A percentile compares a stretch with the other conserved stretches of the same genome.
These are phyloP conservation scores for Budorcas taxicolor DNA, from an alignment of 2,113 vertebrate genomes.

Conservation along the genomic window DNA sequence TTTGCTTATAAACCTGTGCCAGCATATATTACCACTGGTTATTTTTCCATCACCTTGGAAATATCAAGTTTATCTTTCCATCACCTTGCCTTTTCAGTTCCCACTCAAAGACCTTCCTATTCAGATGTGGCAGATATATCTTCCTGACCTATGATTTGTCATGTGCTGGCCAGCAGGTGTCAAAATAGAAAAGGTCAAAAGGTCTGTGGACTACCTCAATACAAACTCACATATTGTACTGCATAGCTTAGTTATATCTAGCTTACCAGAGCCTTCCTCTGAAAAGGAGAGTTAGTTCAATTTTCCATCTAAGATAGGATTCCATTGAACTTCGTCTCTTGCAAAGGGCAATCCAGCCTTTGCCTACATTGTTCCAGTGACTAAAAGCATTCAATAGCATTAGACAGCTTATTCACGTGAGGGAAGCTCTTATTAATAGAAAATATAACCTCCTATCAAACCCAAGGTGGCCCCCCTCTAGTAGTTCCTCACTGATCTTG, in stretches of 20 bases:
- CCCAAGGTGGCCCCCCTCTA: neutral
- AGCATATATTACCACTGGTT: neutral
- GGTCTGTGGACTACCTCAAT: neutral
- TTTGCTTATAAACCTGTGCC: neutral
- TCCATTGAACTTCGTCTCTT: neutral
- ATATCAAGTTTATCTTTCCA: neutral
- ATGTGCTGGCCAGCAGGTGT: neutral
- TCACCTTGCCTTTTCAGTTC: neutral
- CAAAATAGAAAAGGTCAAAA: conserved; percentile 15
- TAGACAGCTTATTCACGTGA: neutral
- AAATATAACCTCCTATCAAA: neutral
- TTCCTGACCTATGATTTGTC: neutral
- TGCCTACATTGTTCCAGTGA: neutral
- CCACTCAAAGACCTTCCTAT: neutral
- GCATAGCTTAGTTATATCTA: neutral
- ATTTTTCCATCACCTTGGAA: neutral
- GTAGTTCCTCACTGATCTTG: neutral
- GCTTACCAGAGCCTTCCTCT: neutral
- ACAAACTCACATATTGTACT: neutral
- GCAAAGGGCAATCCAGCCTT: neutral
- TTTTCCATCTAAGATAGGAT: neutral
- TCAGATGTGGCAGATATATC: neutral
- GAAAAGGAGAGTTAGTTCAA: neutral
- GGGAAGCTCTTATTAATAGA: neutral
- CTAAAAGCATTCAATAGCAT: neutral